Evolutionary conservation across 2,888 invertebrate genomes (phyloP), one percentile per base, ranked within the genome.

Genomic region (Lithophane leautieri): DNA sequence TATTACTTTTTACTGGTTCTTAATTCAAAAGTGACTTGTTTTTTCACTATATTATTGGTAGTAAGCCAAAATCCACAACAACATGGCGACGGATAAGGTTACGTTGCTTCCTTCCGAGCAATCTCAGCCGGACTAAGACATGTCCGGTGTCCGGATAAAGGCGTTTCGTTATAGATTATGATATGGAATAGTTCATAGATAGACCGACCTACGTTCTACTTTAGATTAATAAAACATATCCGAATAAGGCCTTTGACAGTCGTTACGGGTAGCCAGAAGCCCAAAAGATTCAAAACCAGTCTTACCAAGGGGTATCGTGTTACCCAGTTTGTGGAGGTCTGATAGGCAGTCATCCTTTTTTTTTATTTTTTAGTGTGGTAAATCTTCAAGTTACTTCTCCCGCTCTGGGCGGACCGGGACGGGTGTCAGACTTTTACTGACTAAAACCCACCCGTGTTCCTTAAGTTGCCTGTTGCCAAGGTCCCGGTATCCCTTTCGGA

Each of bases 61-160:
- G 50, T n/a, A 14, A 58, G n/a, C 14, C 25, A 63, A 25, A 0
- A 44, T 40, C 44, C 42, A 16, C 1, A 11, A 44, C 54, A 81
- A 81, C 28, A 81, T 66, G 22, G 63, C 42, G 54, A 22, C 14
- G n/a, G n/a, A 81, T 81, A 40, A 60, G 60, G 52, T 69, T 65
- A 60, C 42, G 65, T 60, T 60, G 34, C 28, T 68, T 47, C 28
- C 56, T 25, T 77, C 78, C 79, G 78, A 40, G 9, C 34, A 69
- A 47, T 79, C 50, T 47, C 28, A 25, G 19, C 62, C 40, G 52
- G 52, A 65, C 28, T 76, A 22, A 40, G 77, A 69, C 34, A 54
- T 82, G 54, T 82, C 78, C 83, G 79, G 78, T 58, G n/a, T 54
- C 68, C 78, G 68, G 68, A 60, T 69, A 40, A 56, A 22, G 2